These are phyloP conservation scores for Seison nebaliae DNA, from an alignment of 1,140 invertebrate genomes.

Conservation along the genomic window DNA sequence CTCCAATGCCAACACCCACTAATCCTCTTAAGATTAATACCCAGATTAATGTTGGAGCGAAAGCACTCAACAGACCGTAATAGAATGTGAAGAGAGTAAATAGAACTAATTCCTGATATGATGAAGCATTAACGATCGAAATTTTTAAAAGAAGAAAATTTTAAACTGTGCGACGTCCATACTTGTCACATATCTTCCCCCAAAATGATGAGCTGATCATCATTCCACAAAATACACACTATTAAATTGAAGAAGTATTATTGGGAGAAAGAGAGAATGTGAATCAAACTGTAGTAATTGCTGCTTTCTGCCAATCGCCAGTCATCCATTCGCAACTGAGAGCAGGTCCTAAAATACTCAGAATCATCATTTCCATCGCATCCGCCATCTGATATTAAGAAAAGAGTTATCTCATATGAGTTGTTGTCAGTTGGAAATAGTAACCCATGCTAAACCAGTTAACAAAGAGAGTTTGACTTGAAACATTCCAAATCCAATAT, in stretches of 20 bases:
- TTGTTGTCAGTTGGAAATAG: slow-evolving; percentile 9
- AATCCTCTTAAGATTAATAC: slow-evolving; percentile 57
- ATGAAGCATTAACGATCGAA: slow-evolving; percentile 9
- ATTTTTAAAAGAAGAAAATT: slow-evolving; percentile 2
- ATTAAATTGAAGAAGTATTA: slow-evolving; percentile 20
- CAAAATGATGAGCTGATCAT: slow-evolving; percentile 82
- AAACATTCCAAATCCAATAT: slow-evolving; percentile 74
- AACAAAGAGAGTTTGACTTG: slow-evolving; percentile 46
- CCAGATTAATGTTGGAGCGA: slow-evolving; percentile 68
- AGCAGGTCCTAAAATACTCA: slow-evolving; percentile 66
- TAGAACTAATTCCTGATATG: slow-evolving; percentile 12
- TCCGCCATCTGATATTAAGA: slow-evolving; percentile 69
- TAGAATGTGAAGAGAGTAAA: slow-evolving; percentile 41
- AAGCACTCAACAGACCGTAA: slow-evolving; percentile 60
- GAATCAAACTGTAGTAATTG: slow-evolving; percentile 40
- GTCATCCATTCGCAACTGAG: slow-evolving; percentile 76
- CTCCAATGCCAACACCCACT: slow-evolving; percentile 79
- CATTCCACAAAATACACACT: slow-evolving; percentile 80
- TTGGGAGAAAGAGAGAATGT: neutral
- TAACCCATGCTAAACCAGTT: slow-evolving; percentile 31
- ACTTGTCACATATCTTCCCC: slow-evolving; percentile 73
- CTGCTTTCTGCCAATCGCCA: slow-evolving; percentile 44
- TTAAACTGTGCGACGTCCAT: slow-evolving; percentile 54
- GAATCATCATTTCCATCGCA: slow-evolving; percentile 90
- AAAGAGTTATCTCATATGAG: neutral